These are phyloP conservation scores for Gortyna flavago DNA, from an alignment of 2,888 invertebrate species.

Conservation along the genomic window DNA sequence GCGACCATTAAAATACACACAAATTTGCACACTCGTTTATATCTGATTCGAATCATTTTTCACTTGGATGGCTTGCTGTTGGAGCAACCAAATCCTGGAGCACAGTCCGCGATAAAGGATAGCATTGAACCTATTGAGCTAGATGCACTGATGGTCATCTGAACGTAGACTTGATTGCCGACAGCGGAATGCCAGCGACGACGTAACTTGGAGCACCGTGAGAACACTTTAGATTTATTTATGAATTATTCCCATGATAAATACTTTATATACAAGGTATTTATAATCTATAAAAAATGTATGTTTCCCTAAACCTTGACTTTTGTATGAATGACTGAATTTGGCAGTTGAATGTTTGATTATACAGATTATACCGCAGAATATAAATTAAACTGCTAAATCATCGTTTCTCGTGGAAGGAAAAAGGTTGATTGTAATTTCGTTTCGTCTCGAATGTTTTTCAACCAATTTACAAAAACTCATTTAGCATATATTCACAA, in stretches of 20 bases:
- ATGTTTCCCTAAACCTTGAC: background rate
- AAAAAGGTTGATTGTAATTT: slow-evolving; percentile 14
- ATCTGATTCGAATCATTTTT: slow-evolving; percentile 47
- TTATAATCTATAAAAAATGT: background rate
- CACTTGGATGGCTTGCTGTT: background rate
- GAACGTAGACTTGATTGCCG: background rate
- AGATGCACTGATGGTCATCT: background rate
- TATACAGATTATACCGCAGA: background rate
- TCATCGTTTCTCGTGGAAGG: background rate
- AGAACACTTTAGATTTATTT: slow-evolving; percentile 15
- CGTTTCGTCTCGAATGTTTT: slow-evolving; percentile 8
- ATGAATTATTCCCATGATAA: slow-evolving; percentile 11
- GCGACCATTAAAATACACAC: slow-evolving; percentile 12
- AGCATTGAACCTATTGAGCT: background rate
- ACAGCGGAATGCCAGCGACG: background rate
- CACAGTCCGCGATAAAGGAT: too few relatives aligned
- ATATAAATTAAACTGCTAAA: background rate
- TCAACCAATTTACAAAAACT: slow-evolving; percentile 10
- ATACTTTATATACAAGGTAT: background rate
- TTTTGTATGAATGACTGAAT: slow-evolving; percentile 24
- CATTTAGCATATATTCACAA: background rate
- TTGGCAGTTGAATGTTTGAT: slow-evolving; percentile 16
- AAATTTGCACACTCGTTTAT: slow-evolving; percentile 30
- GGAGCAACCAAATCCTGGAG: background rate
- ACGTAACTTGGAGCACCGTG: background rate